Conservation (phyloP, 2,888 invertebrate species). For the Hirtodrosophila duncani region DNA sequence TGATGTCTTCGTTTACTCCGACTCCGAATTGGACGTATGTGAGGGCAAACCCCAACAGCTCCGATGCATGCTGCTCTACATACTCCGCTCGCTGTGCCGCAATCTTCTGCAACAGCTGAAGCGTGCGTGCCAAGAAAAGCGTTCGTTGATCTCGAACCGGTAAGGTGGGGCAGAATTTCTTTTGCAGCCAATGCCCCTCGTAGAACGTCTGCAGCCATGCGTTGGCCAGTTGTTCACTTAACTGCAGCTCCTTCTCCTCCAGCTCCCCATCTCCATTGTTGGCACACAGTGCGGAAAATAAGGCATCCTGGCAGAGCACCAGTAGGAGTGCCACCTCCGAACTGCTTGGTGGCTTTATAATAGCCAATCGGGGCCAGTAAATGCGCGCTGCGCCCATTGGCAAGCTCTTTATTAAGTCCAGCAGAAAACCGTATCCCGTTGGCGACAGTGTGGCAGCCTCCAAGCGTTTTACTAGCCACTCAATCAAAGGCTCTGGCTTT, state of each 20-base stretch:
- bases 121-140: constrained; percentile 14
- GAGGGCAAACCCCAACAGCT: constrained; percentile 81
- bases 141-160: not conserved
- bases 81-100: constrained; percentile 65
- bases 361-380: constrained; percentile 7
- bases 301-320: constrained; percentile 24
- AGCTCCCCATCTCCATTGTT: not conserved
- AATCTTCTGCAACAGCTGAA: constrained; percentile 62
- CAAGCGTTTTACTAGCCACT: constrained; percentile 31
- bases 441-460: constrained; percentile 1
- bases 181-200: constrained; percentile 18
- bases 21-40: constrained; percentile 80
- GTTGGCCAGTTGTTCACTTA: constrained; percentile 7
- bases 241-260: not conserved
- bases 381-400: constrained; percentile 79
- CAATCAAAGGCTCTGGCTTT: constrained; percentile 20
- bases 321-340: constrained; percentile 10
- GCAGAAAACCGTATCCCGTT: constrained; percentile 1
- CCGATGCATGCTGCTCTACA: constrained; percentile 76
- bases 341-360: not conserved
- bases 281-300: constrained; percentile 7
- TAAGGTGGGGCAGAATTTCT: constrained; percentile 5
- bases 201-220: constrained; percentile 18
- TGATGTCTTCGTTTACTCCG: constrained; percentile 23
- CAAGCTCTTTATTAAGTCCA: constrained; percentile 63